A percentile compares a stretch with the other conserved stretches of the same genome.
phyloP scores from a whole-genome alignment of 1,140 invertebrate species.

The Trichonephila inaurata region DNA sequence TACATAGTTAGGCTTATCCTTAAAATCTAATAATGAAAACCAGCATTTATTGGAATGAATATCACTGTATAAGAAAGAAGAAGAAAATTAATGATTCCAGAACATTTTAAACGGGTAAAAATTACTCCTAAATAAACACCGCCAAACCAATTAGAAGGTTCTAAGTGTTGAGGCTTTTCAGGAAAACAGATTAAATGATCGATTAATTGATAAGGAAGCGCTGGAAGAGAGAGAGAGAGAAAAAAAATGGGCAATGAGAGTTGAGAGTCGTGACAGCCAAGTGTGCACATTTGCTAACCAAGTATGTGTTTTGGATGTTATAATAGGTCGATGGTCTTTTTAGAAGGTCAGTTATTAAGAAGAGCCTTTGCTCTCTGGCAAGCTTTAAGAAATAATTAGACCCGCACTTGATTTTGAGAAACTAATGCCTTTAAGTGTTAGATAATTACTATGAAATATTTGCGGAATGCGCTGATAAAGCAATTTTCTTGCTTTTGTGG shows the following conservation, averaged over 20 bases:
- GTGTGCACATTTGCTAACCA: not conserved
- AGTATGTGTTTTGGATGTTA: not conserved
- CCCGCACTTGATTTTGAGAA: not conserved
- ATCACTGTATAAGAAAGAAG: not conserved
- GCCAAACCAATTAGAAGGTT: not conserved
- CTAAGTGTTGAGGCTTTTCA: not conserved
- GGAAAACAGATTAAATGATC: slow-evolving; percentile 3
- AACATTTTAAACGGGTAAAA: not conserved
- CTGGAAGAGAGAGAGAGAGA: not conserved
- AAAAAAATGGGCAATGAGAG: not conserved
- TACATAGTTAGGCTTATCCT: no score
- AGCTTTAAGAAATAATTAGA: not conserved
- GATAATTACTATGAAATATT: not conserved
- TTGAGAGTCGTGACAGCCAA: not conserved
- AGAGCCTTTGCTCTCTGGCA: not conserved
- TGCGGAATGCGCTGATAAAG: not conserved
- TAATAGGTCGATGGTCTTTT: slow-evolving; percentile 2
- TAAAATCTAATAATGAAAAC: no score
- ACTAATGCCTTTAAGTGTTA: not conserved
- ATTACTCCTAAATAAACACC: not conserved
- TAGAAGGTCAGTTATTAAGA: slow-evolving; percentile 3
- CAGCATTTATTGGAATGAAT: no score
- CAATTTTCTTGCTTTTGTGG: no score
- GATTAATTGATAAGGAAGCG: not conserved
- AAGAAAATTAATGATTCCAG: not conserved